Conservation (phyloP, 2,113 vertebrate genomes). For the Dryoscopus gambensis region DNA sequence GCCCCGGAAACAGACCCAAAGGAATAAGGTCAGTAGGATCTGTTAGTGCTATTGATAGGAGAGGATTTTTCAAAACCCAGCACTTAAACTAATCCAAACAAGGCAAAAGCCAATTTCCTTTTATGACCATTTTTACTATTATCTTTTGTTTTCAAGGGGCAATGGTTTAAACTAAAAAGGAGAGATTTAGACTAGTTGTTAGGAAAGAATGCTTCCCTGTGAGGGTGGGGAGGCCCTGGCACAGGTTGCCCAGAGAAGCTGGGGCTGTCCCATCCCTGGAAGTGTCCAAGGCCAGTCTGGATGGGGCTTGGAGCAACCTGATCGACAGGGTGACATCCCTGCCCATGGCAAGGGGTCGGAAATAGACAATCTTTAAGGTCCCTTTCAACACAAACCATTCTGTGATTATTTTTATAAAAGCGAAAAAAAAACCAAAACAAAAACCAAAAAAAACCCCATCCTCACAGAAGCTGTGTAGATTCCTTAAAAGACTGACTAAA, state of each 20-base stretch:
- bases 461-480: neutral
- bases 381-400: neutral
- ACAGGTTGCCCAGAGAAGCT: neutral
- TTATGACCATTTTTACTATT: neutral
- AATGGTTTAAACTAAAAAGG: neutral
- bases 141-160: neutral
- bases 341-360: neutral
- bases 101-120: neutral
- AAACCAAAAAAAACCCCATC: neutral
- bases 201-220: neutral
- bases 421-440: accelerated
- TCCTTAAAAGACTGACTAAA: neutral
- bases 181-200: neutral
- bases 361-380: neutral
- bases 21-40: neutral
- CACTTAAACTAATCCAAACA: neutral
- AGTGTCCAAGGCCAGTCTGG: neutral
- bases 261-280: neutral
- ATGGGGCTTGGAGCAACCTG: neutral
- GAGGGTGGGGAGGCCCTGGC: neutral
- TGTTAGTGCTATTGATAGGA: neutral
- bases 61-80: neutral
- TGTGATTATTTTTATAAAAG: neutral
- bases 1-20: neutral
- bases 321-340: neutral